These are phyloP conservation scores for Nothocercus julius DNA, from an alignment of 2,113 vertebrate genomes.

Conservation along the genomic window DNA sequence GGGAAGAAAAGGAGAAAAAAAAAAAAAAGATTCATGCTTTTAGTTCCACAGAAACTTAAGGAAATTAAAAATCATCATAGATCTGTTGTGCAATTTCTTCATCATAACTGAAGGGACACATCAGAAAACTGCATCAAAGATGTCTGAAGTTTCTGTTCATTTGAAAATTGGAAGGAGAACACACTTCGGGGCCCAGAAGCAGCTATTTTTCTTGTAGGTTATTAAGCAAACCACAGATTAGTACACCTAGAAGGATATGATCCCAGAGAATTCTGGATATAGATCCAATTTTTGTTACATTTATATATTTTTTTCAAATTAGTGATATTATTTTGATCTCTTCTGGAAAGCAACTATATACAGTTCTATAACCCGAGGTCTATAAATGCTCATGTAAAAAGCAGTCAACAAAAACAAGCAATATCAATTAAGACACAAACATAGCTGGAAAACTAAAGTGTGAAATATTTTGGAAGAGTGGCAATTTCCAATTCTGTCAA, in stretches of 20 bases:
- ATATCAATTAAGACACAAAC: background rate
- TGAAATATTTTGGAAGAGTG: background rate
- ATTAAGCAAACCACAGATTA: background rate
- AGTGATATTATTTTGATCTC: background rate
- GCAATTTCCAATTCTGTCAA: background rate
- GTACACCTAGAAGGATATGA: accelerated
- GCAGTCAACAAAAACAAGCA: background rate
- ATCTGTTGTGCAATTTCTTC: background rate
- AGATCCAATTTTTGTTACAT: background rate
- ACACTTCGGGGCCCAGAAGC: accelerated
- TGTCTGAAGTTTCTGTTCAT: background rate
- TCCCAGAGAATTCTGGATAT: background rate
- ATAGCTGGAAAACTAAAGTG: background rate
- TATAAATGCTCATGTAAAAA: background rate
- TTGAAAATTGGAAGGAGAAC: background rate
- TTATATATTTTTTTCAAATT: background rate
- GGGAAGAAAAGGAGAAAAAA: too few relatives aligned
- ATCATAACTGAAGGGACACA: background rate
- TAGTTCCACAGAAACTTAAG: background rate
- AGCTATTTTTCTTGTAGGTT: background rate
- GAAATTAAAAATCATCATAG: background rate
- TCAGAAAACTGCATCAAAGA: background rate
- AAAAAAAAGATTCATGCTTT: background rate
- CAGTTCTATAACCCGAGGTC: background rate
- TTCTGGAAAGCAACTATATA: background rate